Evolutionary conservation across 2,797 vertebrate genomes (phyloP), one percentile per base, ranked within the genome.

Genomic region (Betta splendens): DNA sequence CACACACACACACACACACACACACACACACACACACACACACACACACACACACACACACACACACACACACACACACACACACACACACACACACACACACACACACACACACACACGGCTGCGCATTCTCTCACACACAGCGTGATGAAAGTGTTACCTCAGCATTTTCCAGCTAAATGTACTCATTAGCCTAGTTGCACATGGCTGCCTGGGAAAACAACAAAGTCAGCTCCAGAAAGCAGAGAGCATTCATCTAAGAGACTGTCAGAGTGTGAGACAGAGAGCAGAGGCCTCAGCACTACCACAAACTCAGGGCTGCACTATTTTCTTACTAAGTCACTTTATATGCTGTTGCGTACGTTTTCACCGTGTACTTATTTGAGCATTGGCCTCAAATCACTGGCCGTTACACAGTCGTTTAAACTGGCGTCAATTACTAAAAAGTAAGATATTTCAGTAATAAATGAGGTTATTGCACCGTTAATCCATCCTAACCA

Each of bases 171-270:
- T 84, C 83, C 79, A 77, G 83, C 81, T 89, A 90, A 90, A 90
- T 89, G 87, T 90, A 89, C 89, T 90, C 89, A 90, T 90, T 90
- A 90, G 87, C 89, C 89, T 89, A 90, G 89, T 89, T 90, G 87
- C 89, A 90, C 89, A 89, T 89, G 89, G 87, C 83, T 90, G 89
- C 83, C 86, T 88, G 86, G 83, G 87, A 89, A 90, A 90, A 90
- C 89, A 90, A 90, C 89, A 89, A 89, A 89, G 89, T 90, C 89
- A 90, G 89, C 89, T 83, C 69, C 79, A 84, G 81, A 86, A 86
- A 86, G 87, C 86, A 88, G 80, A 65, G 83, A 85, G 86, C 87
- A 86, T 89, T 89, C 87, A 89, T 90, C 85, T 87, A 79, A 68
- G 77, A 75, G 83, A 73, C 83, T 88, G 89, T 88, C 88, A 85